Base-by-base conservation (phyloP, 2,113 vertebrate species). In the Alces alces region DNA sequence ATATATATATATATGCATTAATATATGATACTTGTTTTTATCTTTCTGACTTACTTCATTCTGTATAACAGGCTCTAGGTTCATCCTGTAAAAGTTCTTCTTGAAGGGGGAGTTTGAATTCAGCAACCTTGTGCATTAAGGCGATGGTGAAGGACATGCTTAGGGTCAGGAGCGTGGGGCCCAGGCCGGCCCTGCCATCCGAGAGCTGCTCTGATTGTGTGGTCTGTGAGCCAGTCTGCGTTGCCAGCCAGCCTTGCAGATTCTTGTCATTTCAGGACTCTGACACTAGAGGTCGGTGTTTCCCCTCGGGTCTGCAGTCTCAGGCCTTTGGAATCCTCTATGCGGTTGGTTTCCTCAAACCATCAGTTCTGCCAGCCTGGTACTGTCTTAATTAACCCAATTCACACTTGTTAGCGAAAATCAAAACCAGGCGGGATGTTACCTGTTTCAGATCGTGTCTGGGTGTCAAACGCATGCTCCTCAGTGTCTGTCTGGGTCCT, bases 221-320 rank as follows among this genome's bases (percentile, higher is more conserved):
- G 14, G 39, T 88, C 43, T 7, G 16, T 9, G 61, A 79, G 57
- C 1, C 0, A 16, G 1, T 16, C 47, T 54, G 27, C 19, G 8
- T 25, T 13, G 66, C 36, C 86, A 8, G 21, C 27, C 0, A 17
- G 30, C 43, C 19, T 1, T 2, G 13, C 43, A 9, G 76, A 39
- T 0, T 8, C 91, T 17, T 92, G 64, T 88, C 5, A 1, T 78
- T 66, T 1, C 19, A 10, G 19, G 30, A n/a, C 9, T 11, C 36
- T 1, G 43, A 23, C 98, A 47, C 98, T 14, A 0, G 97, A 91
- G 76, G 95, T 52, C 88, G 33, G 94, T 84, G 93, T 94, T 97
- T 83, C 60, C 17, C 93, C 88, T 80, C 92, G 58, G 3, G 8
- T 55, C 78, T 52, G 84, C 36, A 15, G 27, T 6, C 43, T 33